Conservation (phyloP, 1,140 invertebrate species). For the Triops cancriformis region DNA sequence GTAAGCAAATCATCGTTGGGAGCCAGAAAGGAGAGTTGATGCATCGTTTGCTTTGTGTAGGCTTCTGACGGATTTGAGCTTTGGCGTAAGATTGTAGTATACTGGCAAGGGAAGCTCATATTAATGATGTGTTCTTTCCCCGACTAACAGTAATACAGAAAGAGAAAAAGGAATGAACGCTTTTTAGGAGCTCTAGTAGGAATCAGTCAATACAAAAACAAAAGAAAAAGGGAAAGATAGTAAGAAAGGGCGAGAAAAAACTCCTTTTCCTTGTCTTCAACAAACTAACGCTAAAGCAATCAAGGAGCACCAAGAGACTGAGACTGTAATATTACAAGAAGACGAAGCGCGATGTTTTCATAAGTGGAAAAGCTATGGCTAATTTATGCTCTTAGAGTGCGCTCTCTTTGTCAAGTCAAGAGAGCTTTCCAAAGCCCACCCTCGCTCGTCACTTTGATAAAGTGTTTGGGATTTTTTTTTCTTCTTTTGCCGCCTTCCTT, state of each 20-base stretch:
- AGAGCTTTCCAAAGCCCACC: not conserved
- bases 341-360: slow-evolving; percentile 8
- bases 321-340: not conserved
- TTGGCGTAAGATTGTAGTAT: slow-evolving; percentile 1
- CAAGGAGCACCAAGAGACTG: slow-evolving; percentile 1
- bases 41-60: not conserved
- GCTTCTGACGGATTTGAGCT: not conserved
- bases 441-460: not conserved
- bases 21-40: not conserved
- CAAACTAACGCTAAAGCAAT: not conserved
- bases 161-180: not conserved
- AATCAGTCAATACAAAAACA: not conserved
- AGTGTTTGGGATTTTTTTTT: not conserved
- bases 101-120: not conserved
- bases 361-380: not conserved
- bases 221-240: not conserved
- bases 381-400: not conserved
- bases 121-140: not conserved
- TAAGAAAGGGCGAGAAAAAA: not conserved
- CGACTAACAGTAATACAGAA: not conserved
- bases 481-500: not conserved
- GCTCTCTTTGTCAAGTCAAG: slow-evolving; percentile 9
- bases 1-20: not conserved
- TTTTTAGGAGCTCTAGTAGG: not conserved
- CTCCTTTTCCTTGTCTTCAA: not conserved